Evolutionary conservation across 2,797 vertebrate genomes (phyloP).

Genomic region (Monodelphis domestica): DNA sequence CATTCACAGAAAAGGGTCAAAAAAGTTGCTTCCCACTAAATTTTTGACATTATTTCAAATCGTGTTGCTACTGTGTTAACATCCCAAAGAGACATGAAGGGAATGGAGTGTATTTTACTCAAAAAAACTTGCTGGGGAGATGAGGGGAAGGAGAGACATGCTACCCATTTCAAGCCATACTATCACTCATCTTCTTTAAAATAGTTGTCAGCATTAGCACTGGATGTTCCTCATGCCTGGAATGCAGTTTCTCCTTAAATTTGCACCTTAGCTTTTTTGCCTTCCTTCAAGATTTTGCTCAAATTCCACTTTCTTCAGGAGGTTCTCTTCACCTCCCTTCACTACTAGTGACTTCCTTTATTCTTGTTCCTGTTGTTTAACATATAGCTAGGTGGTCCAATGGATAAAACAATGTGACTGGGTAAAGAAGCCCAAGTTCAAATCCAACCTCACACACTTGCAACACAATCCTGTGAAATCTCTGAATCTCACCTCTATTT

Average conservation of each 20-base stretch:
- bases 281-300: neutral
- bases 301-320: neutral
- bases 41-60: constrained; percentile 38
- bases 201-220: neutral
- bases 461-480: neutral
- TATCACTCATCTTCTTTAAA: constrained; percentile 28
- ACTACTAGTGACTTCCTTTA: neutral
- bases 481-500: neutral
- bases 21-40: constrained; percentile 23
- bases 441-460: neutral
- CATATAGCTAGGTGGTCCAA: neutral
- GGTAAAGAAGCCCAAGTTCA: neutral
- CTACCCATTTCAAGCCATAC: neutral
- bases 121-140: neutral
- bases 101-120: constrained; percentile 40
- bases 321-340: neutral
- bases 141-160: constrained; percentile 9
- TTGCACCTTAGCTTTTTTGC: neutral
- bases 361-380: neutral
- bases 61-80: constrained; percentile 41
- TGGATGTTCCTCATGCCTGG: neutral
- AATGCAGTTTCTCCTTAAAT: neutral
- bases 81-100: constrained; percentile 21
- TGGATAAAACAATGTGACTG: neutral
- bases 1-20: neutral